phyloP scores from a whole-genome alignment of 2,888 invertebrate species.

The Steinernema scapterisci region DNA sequence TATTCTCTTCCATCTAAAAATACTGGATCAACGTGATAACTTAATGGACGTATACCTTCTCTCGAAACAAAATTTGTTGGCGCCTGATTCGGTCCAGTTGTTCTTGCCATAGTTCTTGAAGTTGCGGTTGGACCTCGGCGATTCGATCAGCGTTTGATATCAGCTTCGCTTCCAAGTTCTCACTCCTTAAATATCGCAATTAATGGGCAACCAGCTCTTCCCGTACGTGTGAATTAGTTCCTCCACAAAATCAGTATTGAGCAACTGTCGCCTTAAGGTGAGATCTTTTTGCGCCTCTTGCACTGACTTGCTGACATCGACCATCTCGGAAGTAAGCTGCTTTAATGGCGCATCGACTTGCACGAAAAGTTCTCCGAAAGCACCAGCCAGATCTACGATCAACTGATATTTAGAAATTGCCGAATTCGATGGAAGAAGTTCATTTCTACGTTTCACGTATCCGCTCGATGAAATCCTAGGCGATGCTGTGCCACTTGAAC shows the following conservation, averaged over 20 bases:
- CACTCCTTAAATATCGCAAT: slow-evolving; percentile 3
- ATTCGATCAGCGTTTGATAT: neutral
- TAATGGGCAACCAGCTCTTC: no score
- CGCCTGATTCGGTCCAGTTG: slow-evolving; percentile 76
- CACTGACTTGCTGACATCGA: slow-evolving; percentile 70
- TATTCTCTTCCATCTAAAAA: slow-evolving; percentile 12
- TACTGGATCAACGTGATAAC: neutral
- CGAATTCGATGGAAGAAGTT: neutral
- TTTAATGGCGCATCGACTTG: slow-evolving; percentile 48
- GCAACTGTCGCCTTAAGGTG: slow-evolving; percentile 73
- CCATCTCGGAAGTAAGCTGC: slow-evolving; percentile 45
- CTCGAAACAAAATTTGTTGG: slow-evolving; percentile 75
- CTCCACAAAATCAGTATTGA: slow-evolving; percentile 54
- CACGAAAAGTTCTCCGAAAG: slow-evolving; percentile 62
- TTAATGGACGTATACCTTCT: slow-evolving; percentile 39
- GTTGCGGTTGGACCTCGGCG: slow-evolving; percentile 12
- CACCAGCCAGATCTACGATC: slow-evolving; percentile 59
- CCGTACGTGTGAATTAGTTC: slow-evolving; percentile 47
- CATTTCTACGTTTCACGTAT: slow-evolving; percentile 32
- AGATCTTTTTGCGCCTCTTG: slow-evolving; percentile 78
- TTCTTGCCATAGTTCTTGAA: slow-evolving; percentile 76
- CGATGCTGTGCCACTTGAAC: slow-evolving; percentile 12
- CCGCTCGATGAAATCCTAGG: slow-evolving; percentile 14
- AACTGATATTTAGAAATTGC: slow-evolving; percentile 52
- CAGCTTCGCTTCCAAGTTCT: neutral